A percentile compares a stretch with the other conserved stretches of the same genome.
These are phyloP conservation scores for Ptilodon capucinus DNA, from an alignment of 2,888 invertebrate species.

Conservation along the genomic window DNA sequence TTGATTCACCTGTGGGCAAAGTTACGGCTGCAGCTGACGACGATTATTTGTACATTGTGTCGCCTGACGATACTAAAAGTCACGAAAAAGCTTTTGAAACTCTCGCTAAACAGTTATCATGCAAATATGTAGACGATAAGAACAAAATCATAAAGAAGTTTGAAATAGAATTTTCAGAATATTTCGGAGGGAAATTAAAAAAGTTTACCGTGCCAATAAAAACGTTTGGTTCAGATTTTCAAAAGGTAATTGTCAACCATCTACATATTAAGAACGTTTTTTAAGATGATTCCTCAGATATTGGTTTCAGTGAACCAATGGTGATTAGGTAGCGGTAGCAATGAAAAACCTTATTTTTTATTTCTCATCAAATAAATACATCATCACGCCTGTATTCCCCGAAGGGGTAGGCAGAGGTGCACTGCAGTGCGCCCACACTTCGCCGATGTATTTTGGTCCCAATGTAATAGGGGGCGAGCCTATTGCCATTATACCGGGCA, in stretches of 20 bases:
- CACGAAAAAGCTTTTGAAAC: conserved; percentile 50
- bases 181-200: conserved; percentile 58
- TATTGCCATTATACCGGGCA: too few species aligned
- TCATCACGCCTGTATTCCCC: too few species aligned
- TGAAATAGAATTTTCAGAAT: conserved; percentile 48
- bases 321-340: too few species aligned
- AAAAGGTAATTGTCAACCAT: conserved; percentile 58
- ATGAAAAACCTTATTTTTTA: not conserved
- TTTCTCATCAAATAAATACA: not conserved
- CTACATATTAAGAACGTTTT: too few species aligned
- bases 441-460: too few species aligned
- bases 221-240: conserved; percentile 67
- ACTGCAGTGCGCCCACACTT: too few species aligned
- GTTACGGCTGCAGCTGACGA: conserved; percentile 60
- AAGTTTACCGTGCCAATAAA: conserved; percentile 63
- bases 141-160: conserved; percentile 50
- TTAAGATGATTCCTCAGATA: too few species aligned
- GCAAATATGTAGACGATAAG: conserved; percentile 46
- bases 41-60: conserved; percentile 52
- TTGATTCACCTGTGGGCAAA: conserved; percentile 59
- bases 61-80: conserved; percentile 62
- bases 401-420: too few species aligned
- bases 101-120: conserved; percentile 42
- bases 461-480: too few species aligned
- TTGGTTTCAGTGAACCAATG: too few species aligned